Percentiles rank a stretch among this genome's conserved stretches.
phyloP scores from a whole-genome alignment of 2,888 invertebrate genomes.

The Synergus gifuensis region DNA sequence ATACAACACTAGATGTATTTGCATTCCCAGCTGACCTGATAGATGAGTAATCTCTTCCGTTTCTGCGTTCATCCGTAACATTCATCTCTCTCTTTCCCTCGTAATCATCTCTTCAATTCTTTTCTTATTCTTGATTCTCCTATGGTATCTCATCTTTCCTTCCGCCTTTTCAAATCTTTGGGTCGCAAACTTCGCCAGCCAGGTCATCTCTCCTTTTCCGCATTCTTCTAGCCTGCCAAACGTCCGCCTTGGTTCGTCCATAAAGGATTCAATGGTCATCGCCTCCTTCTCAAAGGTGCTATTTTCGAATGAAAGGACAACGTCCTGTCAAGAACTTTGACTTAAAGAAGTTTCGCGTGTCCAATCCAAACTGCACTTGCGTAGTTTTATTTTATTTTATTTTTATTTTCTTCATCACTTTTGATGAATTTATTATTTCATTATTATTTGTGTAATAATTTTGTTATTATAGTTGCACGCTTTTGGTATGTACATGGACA shows the following conservation, averaged over 20 bases:
- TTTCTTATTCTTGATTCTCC: constrained; percentile 2
- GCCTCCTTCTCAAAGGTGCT: not conserved
- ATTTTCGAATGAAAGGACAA: constrained; percentile 8
- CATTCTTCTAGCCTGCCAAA: constrained; percentile 60
- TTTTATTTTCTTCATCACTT: not conserved
- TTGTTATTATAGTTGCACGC: not conserved
- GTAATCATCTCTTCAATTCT: constrained; percentile 37
- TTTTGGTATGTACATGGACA: not conserved
- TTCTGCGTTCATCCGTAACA: constrained; percentile 6
- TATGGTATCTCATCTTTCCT: constrained; percentile 4
- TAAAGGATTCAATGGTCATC: constrained; percentile 46
- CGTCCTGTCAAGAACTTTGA: not conserved
- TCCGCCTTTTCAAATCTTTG: constrained; percentile 43
- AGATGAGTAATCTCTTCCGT: constrained; percentile 18
- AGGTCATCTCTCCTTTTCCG: constrained; percentile 57
- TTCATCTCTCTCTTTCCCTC: not conserved
- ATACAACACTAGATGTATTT: constrained; percentile 12
- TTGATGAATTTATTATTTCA: not conserved
- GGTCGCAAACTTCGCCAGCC: constrained; percentile 39
- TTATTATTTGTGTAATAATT: not conserved
- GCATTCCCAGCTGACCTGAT: constrained; percentile 25
- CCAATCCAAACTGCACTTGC: too few relatives aligned
- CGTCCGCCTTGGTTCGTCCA: constrained; percentile 52
- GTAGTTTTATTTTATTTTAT: not conserved
- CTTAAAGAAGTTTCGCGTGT: not conserved